A percentile compares a stretch with the other conserved stretches of the same genome.
Conservation (phyloP, 2,888 invertebrate species). For the Minunthozetes semirufus region DNA sequence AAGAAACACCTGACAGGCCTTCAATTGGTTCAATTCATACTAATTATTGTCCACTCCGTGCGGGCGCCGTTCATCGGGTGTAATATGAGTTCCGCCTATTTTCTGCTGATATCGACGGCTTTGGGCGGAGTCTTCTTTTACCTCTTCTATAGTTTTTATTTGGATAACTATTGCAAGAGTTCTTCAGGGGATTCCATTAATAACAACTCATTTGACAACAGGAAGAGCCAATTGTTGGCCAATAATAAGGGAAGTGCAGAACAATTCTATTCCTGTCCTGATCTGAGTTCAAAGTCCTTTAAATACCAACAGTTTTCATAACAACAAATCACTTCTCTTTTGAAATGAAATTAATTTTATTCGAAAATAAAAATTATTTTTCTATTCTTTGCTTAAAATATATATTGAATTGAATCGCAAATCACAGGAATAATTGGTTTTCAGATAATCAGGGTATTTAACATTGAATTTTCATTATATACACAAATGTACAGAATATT, state of each 20-base stretch:
- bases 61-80: constrained; percentile 22
- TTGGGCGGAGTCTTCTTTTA: constrained; percentile 15
- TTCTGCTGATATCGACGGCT: not conserved
- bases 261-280: not conserved
- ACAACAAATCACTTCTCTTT: not conserved
- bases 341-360: no score
- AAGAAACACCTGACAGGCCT: constrained; percentile 29
- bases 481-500: no score
- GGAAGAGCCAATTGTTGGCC: no score
- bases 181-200: not conserved
- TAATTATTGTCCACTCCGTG: constrained; percentile 21
- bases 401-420: no score
- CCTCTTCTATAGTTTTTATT: constrained; percentile 16
- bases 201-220: not conserved
- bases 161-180: constrained; percentile 20
- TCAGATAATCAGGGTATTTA: no score
- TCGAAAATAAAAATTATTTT: no score
- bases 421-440: no score
- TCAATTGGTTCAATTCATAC: constrained; percentile 33
- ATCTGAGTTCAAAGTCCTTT: not conserved
- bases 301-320: not conserved
- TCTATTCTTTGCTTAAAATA: no score
- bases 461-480: no score
- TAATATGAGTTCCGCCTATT: not conserved
- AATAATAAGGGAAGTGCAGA: no score